A percentile compares a stretch with the other conserved stretches of the same genome.
Conservation (phyloP, 1,140 invertebrate genomes). For the Danaus melanippus region DNA sequence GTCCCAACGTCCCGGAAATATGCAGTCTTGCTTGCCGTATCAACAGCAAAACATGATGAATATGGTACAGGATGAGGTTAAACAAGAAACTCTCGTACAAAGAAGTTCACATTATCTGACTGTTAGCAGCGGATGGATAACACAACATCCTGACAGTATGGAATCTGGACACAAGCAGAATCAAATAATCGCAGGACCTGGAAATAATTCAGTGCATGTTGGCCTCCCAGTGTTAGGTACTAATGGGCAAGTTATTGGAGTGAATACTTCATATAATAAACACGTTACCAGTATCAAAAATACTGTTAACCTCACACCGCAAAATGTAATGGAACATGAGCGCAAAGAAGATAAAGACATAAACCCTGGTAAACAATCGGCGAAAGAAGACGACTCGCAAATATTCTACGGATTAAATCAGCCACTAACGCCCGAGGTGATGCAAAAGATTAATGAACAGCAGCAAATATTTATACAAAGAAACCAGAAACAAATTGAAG, state of each 20-base stretch:
- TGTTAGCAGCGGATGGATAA: constrained; percentile 63
- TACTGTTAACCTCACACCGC: constrained; percentile 27
- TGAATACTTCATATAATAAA: constrained; percentile 65
- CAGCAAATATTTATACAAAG: constrained; percentile 74
- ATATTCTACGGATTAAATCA: constrained; percentile 63
- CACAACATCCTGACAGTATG: constrained; percentile 48
- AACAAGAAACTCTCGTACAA: constrained; percentile 54
- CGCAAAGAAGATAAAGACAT: constrained; percentile 50
- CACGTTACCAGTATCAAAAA: constrained; percentile 41
- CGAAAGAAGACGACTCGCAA: constrained; percentile 58
- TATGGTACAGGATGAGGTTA: constrained; percentile 40
- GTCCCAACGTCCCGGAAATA: constrained; percentile 32
- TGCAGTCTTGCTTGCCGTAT: constrained; percentile 33
- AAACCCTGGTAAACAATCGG: constrained; percentile 19
- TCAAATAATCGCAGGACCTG: constrained; percentile 19
- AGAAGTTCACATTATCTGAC: constrained; percentile 62
- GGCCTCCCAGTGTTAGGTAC: constrained; percentile 69
- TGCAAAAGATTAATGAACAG: constrained; percentile 74
- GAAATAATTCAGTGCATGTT: constrained; percentile 35
- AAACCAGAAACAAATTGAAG: constrained; percentile 71
- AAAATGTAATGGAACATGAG: constrained; percentile 35
- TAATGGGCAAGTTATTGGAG: constrained; percentile 73
- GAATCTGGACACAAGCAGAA: constrained; percentile 36
- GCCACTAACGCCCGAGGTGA: constrained; percentile 68
- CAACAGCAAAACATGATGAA: constrained; percentile 40